A percentile compares a stretch with the other conserved stretches of the same genome.
phyloP scores from a whole-genome alignment of 2,888 invertebrate genomes.

The Protophormia terraenovae region DNA sequence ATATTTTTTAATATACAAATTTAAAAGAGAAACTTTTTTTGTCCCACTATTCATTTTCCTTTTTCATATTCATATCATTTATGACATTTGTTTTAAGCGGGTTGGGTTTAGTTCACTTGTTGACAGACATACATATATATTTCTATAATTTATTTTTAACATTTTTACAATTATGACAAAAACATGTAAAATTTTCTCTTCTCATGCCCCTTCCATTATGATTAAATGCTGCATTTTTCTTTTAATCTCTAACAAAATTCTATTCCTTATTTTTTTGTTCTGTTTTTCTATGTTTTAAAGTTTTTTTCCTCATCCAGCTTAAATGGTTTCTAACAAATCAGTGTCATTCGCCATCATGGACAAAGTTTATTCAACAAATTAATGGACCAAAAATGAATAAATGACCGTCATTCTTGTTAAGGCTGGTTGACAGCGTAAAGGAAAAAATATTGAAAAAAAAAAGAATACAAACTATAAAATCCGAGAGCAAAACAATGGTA shows the following conservation, averaged over 20 bases:
- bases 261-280: background rate
- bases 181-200: slow-evolving; percentile 16
- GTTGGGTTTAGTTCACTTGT: background rate
- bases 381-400: slow-evolving; percentile 70
- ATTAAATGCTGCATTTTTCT: slow-evolving; percentile 44
- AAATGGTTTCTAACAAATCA: slow-evolving; percentile 64
- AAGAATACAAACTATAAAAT: slow-evolving; percentile 27
- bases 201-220: slow-evolving; percentile 8
- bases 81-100: background rate
- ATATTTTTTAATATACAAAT: no score
- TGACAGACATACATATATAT: slow-evolving; percentile 3
- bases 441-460: background rate
- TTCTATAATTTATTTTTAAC: background rate
- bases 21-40: no score
- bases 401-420: slow-evolving; percentile 64
- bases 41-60: background rate
- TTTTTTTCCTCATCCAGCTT: slow-evolving; percentile 20
- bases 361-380: slow-evolving; percentile 67
- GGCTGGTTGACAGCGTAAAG: slow-evolving; percentile 38
- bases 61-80: background rate
- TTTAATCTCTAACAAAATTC: background rate
- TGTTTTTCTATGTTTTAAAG: slow-evolving; percentile 7
- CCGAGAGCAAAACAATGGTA: slow-evolving; percentile 37
- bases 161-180: slow-evolving; percentile 32
- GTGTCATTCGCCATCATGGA: slow-evolving; percentile 66